Conservation (phyloP, 2,113 vertebrate genomes). For the Hemicordylus capensis region DNA sequence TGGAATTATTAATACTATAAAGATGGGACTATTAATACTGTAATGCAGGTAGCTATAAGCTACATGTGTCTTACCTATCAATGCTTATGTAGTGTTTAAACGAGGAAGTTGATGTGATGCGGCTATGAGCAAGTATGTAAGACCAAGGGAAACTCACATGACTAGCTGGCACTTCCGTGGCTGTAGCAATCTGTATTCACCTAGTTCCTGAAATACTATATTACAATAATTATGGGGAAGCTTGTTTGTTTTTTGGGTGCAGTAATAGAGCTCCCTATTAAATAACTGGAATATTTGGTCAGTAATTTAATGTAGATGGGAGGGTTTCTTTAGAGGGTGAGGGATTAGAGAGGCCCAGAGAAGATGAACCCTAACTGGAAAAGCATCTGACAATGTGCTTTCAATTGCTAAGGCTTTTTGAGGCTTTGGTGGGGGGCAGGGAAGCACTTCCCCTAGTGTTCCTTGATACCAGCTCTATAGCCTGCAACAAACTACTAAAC, state of each 20-base stretch:
- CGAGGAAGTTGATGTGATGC: not conserved
- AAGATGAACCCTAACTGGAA: not conserved
- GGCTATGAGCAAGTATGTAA: not conserved
- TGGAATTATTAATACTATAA: not conserved
- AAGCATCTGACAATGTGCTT: too few relatives aligned
- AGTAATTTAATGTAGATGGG: not conserved
- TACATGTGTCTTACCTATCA: not conserved
- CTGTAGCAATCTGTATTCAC: too few relatives aligned
- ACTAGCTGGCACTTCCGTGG: too few relatives aligned
- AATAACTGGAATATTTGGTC: not conserved
- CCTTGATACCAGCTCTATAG: slow-evolving; percentile 38
- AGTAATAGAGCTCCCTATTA: not conserved
- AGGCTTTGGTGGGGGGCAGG: too few relatives aligned
- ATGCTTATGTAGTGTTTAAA: not conserved
- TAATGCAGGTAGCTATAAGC: not conserved
- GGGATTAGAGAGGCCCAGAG: not conserved
- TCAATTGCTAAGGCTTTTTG: too few relatives aligned
- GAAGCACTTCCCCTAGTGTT: slow-evolving; percentile 31
- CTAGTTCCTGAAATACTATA: too few relatives aligned
- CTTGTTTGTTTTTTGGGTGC: not conserved
- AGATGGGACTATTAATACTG: not conserved
- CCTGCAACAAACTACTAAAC: slow-evolving; percentile 58
- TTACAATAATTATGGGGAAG: not conserved
- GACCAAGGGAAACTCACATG: too few relatives aligned
- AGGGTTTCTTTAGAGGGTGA: not conserved